These are phyloP conservation scores for Pteronotus mesoamericanus DNA, from an alignment of 2,797 vertebrate species.

Conservation along the genomic window DNA sequence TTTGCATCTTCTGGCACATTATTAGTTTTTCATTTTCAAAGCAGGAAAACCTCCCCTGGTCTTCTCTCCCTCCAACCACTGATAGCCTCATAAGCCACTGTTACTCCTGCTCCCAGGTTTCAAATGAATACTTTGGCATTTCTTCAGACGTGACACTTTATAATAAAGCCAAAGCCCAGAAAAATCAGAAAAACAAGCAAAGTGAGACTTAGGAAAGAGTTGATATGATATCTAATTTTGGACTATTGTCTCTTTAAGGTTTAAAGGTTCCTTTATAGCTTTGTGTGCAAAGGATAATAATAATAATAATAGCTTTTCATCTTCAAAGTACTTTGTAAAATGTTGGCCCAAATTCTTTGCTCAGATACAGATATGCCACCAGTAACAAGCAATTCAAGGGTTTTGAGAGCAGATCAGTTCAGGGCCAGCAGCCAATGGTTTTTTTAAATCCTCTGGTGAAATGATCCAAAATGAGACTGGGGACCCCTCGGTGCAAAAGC, in stretches of 20 bases:
- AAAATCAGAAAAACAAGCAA: constrained; percentile 77
- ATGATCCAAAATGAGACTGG: background rate
- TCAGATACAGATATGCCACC: constrained; percentile 46
- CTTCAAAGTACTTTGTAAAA: constrained; percentile 78
- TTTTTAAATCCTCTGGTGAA: background rate
- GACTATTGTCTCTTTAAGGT: constrained; percentile 72
- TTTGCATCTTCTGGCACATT: constrained; percentile 35
- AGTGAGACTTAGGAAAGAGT: constrained; percentile 72
- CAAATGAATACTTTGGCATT: constrained; percentile 65
- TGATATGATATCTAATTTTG: constrained; percentile 77
- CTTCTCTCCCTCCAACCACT: constrained; percentile 45
- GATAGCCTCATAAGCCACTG: background rate
- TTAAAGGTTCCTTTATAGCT: constrained; percentile 68
- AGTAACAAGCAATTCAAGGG: constrained; percentile 12
- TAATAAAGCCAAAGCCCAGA: constrained; percentile 61
- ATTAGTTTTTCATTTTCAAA: constrained; percentile 55
- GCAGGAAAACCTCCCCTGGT: constrained; percentile 40
- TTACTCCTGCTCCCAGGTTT: constrained; percentile 46
- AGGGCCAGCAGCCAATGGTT: background rate
- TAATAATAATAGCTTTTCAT: constrained; percentile 79
- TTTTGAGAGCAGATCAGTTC: constrained; percentile 27
- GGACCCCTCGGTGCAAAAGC: background rate
- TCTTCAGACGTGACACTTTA: constrained; percentile 68
- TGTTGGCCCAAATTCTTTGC: constrained; percentile 73
- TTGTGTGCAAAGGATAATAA: constrained; percentile 69